Percentiles rank a stretch among this genome's conserved stretches.
Evolutionary conservation across 92 coral and sea anemone species (phyloP).

Genomic region (Parazoanthus swiftii): DNA sequence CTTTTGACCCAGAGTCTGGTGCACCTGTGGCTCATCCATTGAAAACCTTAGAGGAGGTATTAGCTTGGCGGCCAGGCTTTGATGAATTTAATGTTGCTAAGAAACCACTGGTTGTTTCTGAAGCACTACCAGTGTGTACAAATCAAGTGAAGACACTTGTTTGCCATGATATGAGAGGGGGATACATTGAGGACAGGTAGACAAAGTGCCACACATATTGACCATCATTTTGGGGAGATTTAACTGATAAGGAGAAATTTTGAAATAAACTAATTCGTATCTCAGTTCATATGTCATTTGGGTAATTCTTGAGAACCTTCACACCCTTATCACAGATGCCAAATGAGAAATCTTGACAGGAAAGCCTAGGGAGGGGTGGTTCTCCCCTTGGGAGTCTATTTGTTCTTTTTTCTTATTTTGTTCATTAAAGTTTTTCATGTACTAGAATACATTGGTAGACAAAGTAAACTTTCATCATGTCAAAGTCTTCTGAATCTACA

Average conservation of each 20-base stretch:
- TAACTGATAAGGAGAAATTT: no score
- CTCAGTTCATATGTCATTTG: neutral
- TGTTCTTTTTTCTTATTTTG: no score
- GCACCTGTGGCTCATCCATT: constrained; percentile 83
- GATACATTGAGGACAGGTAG: constrained; percentile 93
- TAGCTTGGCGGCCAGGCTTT: constrained; percentile 87
- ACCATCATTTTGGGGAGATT: no score
- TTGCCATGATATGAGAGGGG: constrained; percentile 99
- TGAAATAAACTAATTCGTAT: neutral
- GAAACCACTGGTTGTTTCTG: constrained; percentile 52
- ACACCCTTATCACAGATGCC: no score
- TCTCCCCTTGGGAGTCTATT: no score
- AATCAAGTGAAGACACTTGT: constrained; percentile 68
- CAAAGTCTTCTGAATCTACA: no score
- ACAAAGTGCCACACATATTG: neutral
- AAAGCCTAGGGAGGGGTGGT: no score
- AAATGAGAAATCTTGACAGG: no score
- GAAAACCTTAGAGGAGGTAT: constrained; percentile 70
- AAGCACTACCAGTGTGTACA: constrained; percentile 49
- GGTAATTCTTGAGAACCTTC: no score
- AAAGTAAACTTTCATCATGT: no score
- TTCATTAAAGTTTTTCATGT: no score
- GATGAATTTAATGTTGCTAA: constrained; percentile 85
- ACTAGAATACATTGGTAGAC: no score
- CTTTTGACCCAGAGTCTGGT: constrained; percentile 67